Conservation (phyloP, 2,888 invertebrate genomes). For the Drosophila mulleri region DNA sequence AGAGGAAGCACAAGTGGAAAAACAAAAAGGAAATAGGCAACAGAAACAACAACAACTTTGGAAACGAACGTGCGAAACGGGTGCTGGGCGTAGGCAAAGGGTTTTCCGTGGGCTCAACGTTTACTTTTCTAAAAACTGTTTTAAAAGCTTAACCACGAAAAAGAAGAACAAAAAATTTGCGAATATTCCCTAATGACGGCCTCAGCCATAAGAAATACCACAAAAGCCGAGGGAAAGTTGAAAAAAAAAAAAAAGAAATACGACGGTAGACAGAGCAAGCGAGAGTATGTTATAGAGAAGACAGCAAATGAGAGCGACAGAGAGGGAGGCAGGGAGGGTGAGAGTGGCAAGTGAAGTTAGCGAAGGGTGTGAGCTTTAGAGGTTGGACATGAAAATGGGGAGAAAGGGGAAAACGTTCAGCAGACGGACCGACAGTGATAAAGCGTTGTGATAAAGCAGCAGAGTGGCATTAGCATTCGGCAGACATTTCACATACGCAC, state of each 20-base stretch:
- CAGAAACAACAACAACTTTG: constrained; percentile 37
- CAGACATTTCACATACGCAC: constrained; percentile 35
- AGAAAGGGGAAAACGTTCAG: constrained; percentile 1
- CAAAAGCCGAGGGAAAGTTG: constrained; percentile 21
- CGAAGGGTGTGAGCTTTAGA: constrained; percentile 9
- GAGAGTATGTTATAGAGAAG: not conserved
- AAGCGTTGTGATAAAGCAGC: constrained; percentile 55
- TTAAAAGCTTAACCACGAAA: constrained; percentile 77
- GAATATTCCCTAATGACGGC: constrained; percentile 80
- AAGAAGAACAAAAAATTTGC: constrained; percentile 56
- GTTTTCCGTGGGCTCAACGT: constrained; percentile 26
- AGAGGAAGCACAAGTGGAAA: constrained; percentile 5
- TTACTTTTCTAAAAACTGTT: constrained; percentile 77
- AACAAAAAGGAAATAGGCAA: constrained; percentile 51
- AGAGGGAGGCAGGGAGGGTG: not conserved
- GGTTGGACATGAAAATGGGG: constrained; percentile 29
- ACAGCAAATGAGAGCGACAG: not conserved
- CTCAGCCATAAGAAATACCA: constrained; percentile 38
- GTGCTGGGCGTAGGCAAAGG: not conserved
- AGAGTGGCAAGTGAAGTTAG: not conserved
- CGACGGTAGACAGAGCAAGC: constrained; percentile 2
- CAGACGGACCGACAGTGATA: constrained; percentile 45
- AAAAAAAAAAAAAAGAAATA: constrained; percentile 10
- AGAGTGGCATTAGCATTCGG: constrained; percentile 40
- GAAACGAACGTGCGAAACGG: constrained; percentile 10